phyloP scores from a whole-genome alignment of 64 coral and sea anemone genomes.

The Astreopora myriophthalma region DNA sequence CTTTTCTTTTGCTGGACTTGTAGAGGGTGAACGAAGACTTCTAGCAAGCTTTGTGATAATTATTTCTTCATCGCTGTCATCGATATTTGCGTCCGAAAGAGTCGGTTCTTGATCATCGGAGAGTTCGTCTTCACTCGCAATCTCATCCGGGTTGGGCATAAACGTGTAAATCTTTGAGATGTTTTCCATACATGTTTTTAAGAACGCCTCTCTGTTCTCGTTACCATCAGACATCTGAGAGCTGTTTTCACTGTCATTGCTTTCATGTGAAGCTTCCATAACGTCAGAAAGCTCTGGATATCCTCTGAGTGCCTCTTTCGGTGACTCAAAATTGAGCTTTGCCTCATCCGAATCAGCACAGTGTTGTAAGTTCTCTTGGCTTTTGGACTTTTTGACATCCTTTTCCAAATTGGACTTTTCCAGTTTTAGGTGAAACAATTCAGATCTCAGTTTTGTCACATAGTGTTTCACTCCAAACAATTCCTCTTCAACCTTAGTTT shows the following conservation, averaged over 20 bases:
- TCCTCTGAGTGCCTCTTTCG: conserved; percentile 7
- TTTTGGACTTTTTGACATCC: conserved; percentile 66
- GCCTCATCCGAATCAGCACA: background rate
- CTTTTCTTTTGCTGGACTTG: conserved; percentile 7
- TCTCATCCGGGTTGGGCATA: conserved; percentile 72
- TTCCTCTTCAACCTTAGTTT: conserved; percentile 88
- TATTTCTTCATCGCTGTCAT: conserved; percentile 93
- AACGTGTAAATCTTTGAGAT: conserved; percentile 88
- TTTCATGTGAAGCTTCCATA: conserved; percentile 86
- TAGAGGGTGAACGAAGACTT: conserved; percentile 50
- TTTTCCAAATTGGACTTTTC: conserved; percentile 87
- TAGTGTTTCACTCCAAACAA: conserved; percentile 78
- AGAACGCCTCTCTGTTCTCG: conserved; percentile 63
- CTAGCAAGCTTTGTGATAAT: conserved; percentile 92
- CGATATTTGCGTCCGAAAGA: conserved; percentile 81
- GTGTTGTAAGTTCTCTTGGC: conserved; percentile 29
- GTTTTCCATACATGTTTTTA: conserved; percentile 81
- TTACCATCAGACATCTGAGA: conserved; percentile 77
- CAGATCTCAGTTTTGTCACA: conserved; percentile 75
- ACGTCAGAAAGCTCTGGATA: conserved; percentile 83
- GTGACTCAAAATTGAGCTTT: background rate
- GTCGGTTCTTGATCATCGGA: conserved; percentile 85
- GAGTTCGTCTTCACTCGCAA: conserved; percentile 70
- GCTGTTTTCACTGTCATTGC: conserved; percentile 87
- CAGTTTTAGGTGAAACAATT: conserved; percentile 91